A percentile compares a stretch with the other conserved stretches of the same genome.
These are phyloP conservation scores for Ciona savignyi DNA, from an alignment of 23 tunicate species.

Conservation along the genomic window DNA sequence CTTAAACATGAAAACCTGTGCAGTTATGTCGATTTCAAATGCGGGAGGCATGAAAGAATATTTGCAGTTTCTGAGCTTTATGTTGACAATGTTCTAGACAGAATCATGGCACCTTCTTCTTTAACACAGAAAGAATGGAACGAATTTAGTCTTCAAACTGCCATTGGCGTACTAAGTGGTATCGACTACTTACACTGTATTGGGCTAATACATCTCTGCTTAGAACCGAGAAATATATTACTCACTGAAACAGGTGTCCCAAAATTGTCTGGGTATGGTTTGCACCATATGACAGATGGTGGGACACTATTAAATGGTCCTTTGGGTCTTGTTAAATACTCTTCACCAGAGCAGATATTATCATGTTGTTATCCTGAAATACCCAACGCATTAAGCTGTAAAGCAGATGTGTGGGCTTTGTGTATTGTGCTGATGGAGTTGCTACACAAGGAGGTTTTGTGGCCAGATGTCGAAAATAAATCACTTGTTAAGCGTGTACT, in stretches of 20 bases:
- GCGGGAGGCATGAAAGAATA: constrained; percentile 71
- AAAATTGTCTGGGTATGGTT: constrained; percentile 53
- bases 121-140: constrained; percentile 18
- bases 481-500: constrained; percentile 14
- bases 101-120: constrained; percentile 6
- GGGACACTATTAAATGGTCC: constrained; percentile 58
- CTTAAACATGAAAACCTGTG: constrained; percentile 75
- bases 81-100: constrained; percentile 4
- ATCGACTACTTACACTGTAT: constrained; percentile 31
- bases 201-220: constrained; percentile 30
- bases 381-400: constrained; percentile 1
- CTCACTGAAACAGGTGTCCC: constrained; percentile 25
- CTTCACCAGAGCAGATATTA: constrained; percentile 64
- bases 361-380: background rate
- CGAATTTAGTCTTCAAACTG: constrained; percentile 11
- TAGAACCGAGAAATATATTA: constrained; percentile 59
- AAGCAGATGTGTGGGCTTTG: constrained; percentile 80
- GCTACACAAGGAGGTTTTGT: constrained; percentile 18
- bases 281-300: constrained; percentile 79
- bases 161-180: constrained; percentile 40
- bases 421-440: constrained; percentile 56
- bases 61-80: constrained; percentile 77
- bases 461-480: constrained; percentile 11
- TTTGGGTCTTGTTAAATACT: constrained; percentile 38
- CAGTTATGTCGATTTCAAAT: constrained; percentile 54